phyloP scores from a whole-genome alignment of 2,888 invertebrate species.

The Ditylenchus weischeri region DNA sequence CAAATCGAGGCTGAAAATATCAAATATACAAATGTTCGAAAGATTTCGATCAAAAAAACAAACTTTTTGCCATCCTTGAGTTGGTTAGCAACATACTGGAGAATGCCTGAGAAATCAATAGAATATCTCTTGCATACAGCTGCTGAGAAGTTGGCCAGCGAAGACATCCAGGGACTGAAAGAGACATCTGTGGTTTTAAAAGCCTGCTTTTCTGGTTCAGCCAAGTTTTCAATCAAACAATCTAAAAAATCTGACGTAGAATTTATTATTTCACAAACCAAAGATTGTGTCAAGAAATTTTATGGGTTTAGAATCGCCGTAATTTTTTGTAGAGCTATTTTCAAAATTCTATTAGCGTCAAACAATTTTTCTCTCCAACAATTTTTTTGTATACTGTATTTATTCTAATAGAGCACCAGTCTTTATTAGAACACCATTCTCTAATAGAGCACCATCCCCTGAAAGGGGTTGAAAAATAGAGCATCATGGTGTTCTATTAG shows the following conservation, averaged over 20 bases:
- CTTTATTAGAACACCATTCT: too few relatives aligned
- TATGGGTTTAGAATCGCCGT: too few relatives aligned
- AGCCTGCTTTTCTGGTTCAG: conserved; percentile 69
- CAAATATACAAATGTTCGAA: neutral
- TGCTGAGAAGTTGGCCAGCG: conserved; percentile 89
- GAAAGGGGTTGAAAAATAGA: too few relatives aligned
- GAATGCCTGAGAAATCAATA: conserved; percentile 85
- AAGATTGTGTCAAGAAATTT: too few relatives aligned
- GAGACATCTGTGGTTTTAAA: conserved; percentile 85
- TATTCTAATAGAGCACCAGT: too few relatives aligned
- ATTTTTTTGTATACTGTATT: too few relatives aligned
- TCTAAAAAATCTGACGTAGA: conserved; percentile 59
- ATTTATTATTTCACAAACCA: too few relatives aligned
- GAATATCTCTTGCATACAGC: conserved; percentile 86
- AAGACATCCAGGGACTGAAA: conserved; percentile 69
- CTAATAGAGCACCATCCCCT: too few relatives aligned
- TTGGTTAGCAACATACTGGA: conserved; percentile 95
- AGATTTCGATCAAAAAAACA: neutral
- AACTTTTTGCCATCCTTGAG: conserved; percentile 91
- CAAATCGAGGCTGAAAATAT: conserved; percentile 68
- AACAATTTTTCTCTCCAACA: too few relatives aligned
- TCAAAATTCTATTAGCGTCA: too few relatives aligned
- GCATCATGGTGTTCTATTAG: too few relatives aligned
- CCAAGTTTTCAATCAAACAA: conserved; percentile 87
- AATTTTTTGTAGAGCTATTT: too few relatives aligned